Conservation (phyloP, 2,888 invertebrate genomes). For the Sabellastarte sp. region DNA sequence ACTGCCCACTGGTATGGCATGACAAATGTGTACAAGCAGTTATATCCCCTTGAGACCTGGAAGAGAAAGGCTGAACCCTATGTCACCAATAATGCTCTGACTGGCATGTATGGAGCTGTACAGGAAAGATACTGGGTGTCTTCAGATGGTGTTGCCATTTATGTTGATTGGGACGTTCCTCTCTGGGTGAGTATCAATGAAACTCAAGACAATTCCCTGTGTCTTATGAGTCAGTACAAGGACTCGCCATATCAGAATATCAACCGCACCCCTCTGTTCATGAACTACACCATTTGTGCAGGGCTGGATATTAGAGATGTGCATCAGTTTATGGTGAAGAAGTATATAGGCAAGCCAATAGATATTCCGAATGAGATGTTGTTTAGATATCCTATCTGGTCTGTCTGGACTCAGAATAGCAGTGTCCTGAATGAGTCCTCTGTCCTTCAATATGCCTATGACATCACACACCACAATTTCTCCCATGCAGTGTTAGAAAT, state of each 20-base stretch:
- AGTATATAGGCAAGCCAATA: slow-evolving; percentile 67
- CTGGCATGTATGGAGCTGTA: not conserved
- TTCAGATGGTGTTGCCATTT: slow-evolving; percentile 70
- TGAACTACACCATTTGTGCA: slow-evolving; percentile 67
- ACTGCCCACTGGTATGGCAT: slow-evolving; percentile 75
- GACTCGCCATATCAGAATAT: too few relatives aligned
- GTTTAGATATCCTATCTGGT: slow-evolving; percentile 82
- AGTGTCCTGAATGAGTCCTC: slow-evolving; percentile 67
- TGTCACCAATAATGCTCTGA: slow-evolving; percentile 27
- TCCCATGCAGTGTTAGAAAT: slow-evolving; percentile 65
- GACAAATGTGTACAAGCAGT: slow-evolving; percentile 74
- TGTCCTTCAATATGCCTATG: slow-evolving; percentile 35
- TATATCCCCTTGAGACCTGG: slow-evolving; percentile 77
- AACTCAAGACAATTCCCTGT: slow-evolving; percentile 63
- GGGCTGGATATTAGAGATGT: slow-evolving; percentile 65
- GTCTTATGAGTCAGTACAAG: slow-evolving; percentile 20
- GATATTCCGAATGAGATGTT: slow-evolving; percentile 70
- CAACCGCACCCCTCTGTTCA: slow-evolving; percentile 6
- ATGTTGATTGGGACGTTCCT: slow-evolving; percentile 68
- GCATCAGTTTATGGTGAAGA: slow-evolving; percentile 68
- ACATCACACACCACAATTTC: slow-evolving; percentile 30
- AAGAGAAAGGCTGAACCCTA: slow-evolving; percentile 39
- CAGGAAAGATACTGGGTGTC: slow-evolving; percentile 60
- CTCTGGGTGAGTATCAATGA: slow-evolving; percentile 78
- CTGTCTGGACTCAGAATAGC: slow-evolving; percentile 80